phyloP scores from a whole-genome alignment of 1,140 invertebrate species.

The Paramacrobiotus metropolitanus region DNA sequence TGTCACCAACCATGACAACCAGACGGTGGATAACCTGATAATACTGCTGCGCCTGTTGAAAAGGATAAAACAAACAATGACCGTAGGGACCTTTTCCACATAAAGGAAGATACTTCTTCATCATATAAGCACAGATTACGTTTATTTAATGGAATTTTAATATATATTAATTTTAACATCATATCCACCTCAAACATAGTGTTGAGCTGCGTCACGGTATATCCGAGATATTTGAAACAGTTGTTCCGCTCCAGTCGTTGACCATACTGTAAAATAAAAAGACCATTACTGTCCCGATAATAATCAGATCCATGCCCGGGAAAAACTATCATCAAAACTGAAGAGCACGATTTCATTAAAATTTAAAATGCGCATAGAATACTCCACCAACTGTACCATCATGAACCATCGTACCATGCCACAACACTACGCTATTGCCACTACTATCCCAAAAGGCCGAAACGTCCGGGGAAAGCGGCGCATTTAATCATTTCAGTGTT shows the following conservation, averaged over 20 bases:
- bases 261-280: neutral
- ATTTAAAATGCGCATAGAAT: neutral
- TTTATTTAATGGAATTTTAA: neutral
- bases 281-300: too few species aligned
- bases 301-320: too few species aligned
- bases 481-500: too few species aligned
- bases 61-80: neutral
- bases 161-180: neutral
- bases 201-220: neutral
- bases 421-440: neutral
- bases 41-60: neutral
- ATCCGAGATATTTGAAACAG: neutral
- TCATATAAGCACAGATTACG: neutral
- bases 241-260: conserved; percentile 1
- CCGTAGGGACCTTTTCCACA: neutral
- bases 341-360: neutral
- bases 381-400: neutral
- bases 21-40: neutral
- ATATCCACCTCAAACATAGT: neutral
- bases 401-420: neutral
- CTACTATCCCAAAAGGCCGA: too few species aligned
- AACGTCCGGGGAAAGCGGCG: too few species aligned
- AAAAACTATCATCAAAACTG: too few species aligned
- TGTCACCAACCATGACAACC: neutral
- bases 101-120: neutral